Base-by-base conservation (phyloP, 2,888 invertebrate genomes). In the Ectemnius cavifrons region DNA sequence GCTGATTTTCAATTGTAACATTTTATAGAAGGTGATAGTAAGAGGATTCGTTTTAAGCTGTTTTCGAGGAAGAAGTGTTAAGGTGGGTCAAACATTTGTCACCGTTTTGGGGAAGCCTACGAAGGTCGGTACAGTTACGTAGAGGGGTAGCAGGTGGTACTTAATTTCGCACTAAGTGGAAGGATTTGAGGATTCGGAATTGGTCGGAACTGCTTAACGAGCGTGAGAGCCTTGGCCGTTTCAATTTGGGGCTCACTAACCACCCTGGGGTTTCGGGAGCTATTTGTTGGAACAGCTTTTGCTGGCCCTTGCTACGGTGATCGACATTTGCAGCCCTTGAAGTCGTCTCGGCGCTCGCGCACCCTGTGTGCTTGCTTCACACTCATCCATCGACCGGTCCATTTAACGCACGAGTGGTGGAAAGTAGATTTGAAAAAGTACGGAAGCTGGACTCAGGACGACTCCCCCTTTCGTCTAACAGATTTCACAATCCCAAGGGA, bases 31-130 rank as follows among this genome's bases (percentile, higher is more conserved):
- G 46, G n/a, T 13, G 37, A n/a, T 52, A 49, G 37, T 47, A 6
- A 49, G 20, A 8, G 4, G 18, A 2, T 6, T 37, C 68, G 63
- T 59, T 63, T 49, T 59, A 65, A 77, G 62, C 57, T 63, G 67
- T 75, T 67, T 18, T 13, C 23, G 61, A 56, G 45, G 72, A 14
- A 45, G 57, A 23, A 46, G 28, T 67, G n/a, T 62, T 71, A 71
- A 56, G 56, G 67, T 65, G 67, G 71, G 65, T 71, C 71, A 77
- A 77, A 77, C 75, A 77, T 77, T 77, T 75, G 71, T 75, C 63
- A 65, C 63, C 59, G 63, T 47, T 72, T 69, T 37, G 59, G 49
- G 63, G 45, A 63, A 4, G 28, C 37, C 16, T 45, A 13, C 62
- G 67, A 57, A n/a, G 16, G 49, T 70, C 70, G 47, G 72, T 75